Evolutionary conservation across 2,797 vertebrate species (phyloP).

Genomic region (Avahi laniger): DNA sequence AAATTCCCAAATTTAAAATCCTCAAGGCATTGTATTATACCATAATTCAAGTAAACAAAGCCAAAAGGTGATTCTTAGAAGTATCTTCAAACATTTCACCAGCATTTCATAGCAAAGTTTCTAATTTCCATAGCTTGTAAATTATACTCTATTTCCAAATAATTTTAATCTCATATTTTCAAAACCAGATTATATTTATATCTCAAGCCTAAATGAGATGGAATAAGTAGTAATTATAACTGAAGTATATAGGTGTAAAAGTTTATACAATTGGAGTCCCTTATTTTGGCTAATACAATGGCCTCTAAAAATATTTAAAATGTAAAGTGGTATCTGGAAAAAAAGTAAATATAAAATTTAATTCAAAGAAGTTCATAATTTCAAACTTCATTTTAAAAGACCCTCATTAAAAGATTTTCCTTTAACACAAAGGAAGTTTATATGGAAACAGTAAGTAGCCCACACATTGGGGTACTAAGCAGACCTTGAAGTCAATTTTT

Average conservation of each 20-base stretch:
- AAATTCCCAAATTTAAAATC: neutral
- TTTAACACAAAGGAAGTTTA: slow-evolving; percentile 2
- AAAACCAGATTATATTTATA: neutral
- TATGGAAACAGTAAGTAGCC: neutral
- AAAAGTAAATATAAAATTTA: neutral
- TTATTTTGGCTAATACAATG: neutral
- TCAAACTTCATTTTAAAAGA: neutral
- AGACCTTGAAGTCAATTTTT: neutral
- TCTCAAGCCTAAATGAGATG: neutral
- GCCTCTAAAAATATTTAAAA: neutral
- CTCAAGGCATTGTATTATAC: neutral
- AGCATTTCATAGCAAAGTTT: neutral
- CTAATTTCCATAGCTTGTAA: neutral
- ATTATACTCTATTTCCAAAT: neutral
- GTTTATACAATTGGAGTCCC: neutral
- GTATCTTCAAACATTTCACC: neutral
- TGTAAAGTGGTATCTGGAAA: neutral
- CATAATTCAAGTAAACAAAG: neutral
- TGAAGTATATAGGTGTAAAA: neutral
- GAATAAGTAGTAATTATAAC: neutral
- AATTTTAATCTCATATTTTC: slow-evolving; percentile 29
- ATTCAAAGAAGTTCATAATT: neutral
- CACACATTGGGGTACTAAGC: neutral
- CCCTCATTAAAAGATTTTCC: neutral
- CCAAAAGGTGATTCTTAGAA: neutral